Evolutionary conservation across 2,797 vertebrate species (phyloP).

Genomic region (Sebastes dallii): DNA sequence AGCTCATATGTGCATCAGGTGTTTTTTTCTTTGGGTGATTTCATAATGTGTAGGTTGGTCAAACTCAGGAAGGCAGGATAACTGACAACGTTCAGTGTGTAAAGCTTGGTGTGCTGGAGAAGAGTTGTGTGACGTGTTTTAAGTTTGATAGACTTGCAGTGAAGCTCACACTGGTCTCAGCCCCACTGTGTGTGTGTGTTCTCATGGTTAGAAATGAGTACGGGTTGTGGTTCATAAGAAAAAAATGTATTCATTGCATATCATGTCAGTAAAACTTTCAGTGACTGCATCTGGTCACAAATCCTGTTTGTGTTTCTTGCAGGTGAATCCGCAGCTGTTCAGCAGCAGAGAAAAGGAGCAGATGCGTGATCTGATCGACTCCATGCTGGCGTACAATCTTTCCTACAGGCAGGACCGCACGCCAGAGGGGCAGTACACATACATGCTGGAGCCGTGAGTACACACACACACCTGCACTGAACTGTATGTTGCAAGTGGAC

Average conservation of each 20-base stretch:
- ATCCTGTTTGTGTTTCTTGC: slow-evolving; percentile 3
- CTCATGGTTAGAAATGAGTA: too few species aligned
- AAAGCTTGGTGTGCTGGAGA: too few species aligned
- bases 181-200: too few species aligned
- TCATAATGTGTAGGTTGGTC: neutral
- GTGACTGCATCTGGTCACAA: neutral
- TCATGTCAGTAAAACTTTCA: neutral
- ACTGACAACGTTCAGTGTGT: too few species aligned
- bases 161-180: too few species aligned
- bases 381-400: slow-evolving; percentile 96
- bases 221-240: too few species aligned
- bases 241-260: neutral
- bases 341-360: slow-evolving; percentile 94
- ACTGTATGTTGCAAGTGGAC: neutral
- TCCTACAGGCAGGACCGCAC: slow-evolving; percentile 94
- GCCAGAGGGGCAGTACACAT: slow-evolving; percentile 91
- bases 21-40: neutral
- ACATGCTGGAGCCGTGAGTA: slow-evolving; percentile 94
- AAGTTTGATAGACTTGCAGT: too few species aligned
- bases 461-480: neutral
- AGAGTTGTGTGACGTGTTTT: too few species aligned
- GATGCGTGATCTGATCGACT: slow-evolving; percentile 88
- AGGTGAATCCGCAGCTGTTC: slow-evolving; percentile 98
- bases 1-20: neutral
- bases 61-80: too few species aligned